Evolutionary conservation across 2,888 invertebrate species (phyloP), one percentile per base, ranked within the genome.

Genomic region (Acronicta leporina): DNA sequence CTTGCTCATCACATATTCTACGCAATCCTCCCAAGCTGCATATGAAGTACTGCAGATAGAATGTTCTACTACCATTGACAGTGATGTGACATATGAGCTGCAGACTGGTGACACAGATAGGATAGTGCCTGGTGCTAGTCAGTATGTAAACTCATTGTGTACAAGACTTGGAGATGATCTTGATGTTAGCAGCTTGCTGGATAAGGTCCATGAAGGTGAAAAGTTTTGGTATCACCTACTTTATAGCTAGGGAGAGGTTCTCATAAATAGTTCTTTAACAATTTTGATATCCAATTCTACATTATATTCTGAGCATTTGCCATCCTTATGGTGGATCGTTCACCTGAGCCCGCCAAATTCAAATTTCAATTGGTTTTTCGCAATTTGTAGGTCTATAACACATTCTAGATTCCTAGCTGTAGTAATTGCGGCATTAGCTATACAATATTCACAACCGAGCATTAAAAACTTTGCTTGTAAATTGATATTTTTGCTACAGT

Each of bases 181-280:
- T 43, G 92, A 95, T 79, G 87, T 95, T 27, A 88, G 88, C 63
- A 80, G 84, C 45, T 84, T 95, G 59, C 71, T 95, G 63, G 91
- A 94, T 77, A 91, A 87, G 73, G 94, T 95, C 16, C 94, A 95
- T 85, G 88, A 83, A 86, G 95, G 95, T 20, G 20, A 20, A n/a
- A n/a, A 4, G 20, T 20, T 20, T 20, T 20, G 20, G 2, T 20
- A 20, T 4, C 4, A 20, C 4, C 20, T 20, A 20, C 4, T 20
- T 20, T 20, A 20, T 20, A 20, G 20, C 20, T 20, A 20, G 20
- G 20, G 2, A 20, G 20, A 20, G 20, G 20, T 20, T 20, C 4
- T 20, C 20, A 4, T 95, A 80, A 57, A 35, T 6, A 38, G n/a
- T 35, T 11, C 11, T 35, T 3, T 35, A 5, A 13, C 7, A 13